Conservation (phyloP, 1,140 invertebrate species). For the Thaumatotibia leucotreta region DNA sequence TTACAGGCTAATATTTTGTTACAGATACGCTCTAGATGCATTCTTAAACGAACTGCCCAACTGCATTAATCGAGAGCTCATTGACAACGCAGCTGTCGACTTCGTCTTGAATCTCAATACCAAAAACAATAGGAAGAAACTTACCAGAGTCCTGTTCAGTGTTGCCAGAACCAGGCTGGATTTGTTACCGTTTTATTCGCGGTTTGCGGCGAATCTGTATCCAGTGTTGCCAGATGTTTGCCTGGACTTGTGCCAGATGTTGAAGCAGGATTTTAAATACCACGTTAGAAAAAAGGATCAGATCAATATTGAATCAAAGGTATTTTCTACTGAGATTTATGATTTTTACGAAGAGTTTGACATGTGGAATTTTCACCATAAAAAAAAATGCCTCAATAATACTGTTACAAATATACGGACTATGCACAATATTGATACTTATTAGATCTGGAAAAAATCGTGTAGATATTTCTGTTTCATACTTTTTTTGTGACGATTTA, state of each 20-base stretch:
- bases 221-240: constrained; percentile 93
- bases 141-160: constrained; percentile 89
- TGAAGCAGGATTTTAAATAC: constrained; percentile 97
- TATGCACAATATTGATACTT: too few relatives aligned
- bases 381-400: too few relatives aligned
- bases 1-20: constrained; percentile 19
- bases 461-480: too few relatives aligned
- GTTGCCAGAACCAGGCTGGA: constrained; percentile 93
- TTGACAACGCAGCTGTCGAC: constrained; percentile 97
- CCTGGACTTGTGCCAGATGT: constrained; percentile 89
- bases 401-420: too few relatives aligned
- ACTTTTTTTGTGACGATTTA: too few relatives aligned
- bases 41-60: constrained; percentile 93
- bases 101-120: constrained; percentile 97
- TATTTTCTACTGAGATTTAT: constrained; percentile 21
- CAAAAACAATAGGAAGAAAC: constrained; percentile 94
- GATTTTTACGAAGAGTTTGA: neutral
- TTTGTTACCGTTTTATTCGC: constrained; percentile 95
- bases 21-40: constrained; percentile 82
- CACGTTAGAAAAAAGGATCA: constrained; percentile 98
- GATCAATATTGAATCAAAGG: constrained; percentile 98
- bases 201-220: constrained; percentile 94
- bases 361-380: too few relatives aligned
- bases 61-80: constrained; percentile 97
- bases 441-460: too few relatives aligned